Evolutionary conservation across 1,140 invertebrate species (phyloP).

Genomic region (Neodiprion virginianus): DNA sequence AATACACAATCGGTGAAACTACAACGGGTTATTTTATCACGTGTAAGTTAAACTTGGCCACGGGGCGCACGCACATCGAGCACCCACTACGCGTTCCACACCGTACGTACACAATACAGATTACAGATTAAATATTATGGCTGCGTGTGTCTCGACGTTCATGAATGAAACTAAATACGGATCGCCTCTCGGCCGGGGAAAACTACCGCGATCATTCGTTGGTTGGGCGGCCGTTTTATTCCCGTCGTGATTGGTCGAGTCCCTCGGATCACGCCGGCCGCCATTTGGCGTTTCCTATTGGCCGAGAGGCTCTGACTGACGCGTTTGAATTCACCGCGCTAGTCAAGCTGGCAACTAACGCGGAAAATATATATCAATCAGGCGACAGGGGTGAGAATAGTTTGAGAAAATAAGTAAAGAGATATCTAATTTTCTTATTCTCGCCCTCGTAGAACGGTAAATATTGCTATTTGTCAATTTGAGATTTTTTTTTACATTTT

Average conservation of each 20-base stretch:
- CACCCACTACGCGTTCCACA: slow-evolving; percentile 47
- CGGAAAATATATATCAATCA: background rate
- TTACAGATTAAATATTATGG: slow-evolving; percentile 56
- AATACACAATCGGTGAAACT: slow-evolving; percentile 37
- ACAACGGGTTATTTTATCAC: slow-evolving; percentile 29
- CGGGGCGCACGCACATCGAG: slow-evolving; percentile 49
- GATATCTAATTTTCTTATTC: too few species aligned
- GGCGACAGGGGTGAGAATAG: too few species aligned
- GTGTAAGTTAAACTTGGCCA: slow-evolving; percentile 33
- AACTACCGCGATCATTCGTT: background rate
- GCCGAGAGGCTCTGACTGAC: background rate
- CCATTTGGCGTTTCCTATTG: background rate
- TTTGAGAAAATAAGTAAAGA: too few species aligned
- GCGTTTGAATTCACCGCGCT: background rate
- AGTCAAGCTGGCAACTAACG: background rate
- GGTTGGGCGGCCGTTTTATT: background rate
- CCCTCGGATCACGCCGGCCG: background rate
- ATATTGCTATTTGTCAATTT: too few species aligned
- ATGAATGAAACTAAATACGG: slow-evolving; percentile 59
- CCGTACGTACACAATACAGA: slow-evolving; percentile 51
- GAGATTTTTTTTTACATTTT: too few species aligned
- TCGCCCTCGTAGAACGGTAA: too few species aligned
- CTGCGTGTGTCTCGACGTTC: slow-evolving; percentile 46
- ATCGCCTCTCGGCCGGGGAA: slow-evolving; percentile 6
- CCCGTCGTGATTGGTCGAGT: background rate